These are phyloP conservation scores for Drosophila glabriapex DNA, from an alignment of 2,888 invertebrate genomes.

Conservation along the genomic window DNA sequence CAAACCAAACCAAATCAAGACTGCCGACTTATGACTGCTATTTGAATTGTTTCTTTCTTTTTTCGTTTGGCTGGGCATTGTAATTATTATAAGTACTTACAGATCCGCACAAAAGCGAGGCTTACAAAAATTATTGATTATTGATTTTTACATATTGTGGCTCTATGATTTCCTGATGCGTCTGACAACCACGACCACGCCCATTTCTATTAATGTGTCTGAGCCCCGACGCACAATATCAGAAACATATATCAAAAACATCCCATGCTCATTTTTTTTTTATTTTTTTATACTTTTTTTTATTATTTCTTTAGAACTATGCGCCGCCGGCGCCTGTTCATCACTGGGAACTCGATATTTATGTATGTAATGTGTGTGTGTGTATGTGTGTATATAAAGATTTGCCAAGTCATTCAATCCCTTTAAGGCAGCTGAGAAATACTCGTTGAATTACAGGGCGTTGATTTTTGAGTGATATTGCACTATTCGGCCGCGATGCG, in stretches of 20 bases:
- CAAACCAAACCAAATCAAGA: slow-evolving; percentile 35
- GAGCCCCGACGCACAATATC: slow-evolving; percentile 61
- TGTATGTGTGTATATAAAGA: neutral
- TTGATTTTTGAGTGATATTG: slow-evolving; percentile 81
- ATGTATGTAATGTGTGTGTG: neutral
- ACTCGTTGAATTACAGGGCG: slow-evolving; percentile 65
- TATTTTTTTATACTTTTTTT: neutral
- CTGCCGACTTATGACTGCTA: slow-evolving; percentile 46
- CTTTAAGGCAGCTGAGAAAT: slow-evolving; percentile 10
- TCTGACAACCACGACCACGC: slow-evolving; percentile 71
- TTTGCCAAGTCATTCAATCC: slow-evolving; percentile 52
- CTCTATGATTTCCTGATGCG: slow-evolving; percentile 60
- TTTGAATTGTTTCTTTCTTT: slow-evolving; percentile 15
- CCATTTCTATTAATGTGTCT: slow-evolving; percentile 77
- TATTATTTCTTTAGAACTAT: slow-evolving; percentile 67
- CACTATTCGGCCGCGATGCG: slow-evolving; percentile 59
- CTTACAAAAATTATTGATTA: slow-evolving; percentile 54
- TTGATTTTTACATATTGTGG: slow-evolving; percentile 69
- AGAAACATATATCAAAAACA: slow-evolving; percentile 48
- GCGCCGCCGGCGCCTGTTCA: slow-evolving; percentile 71
- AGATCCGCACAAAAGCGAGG: slow-evolving; percentile 16
- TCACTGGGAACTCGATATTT: slow-evolving; percentile 13
- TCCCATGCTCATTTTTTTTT: slow-evolving; percentile 27
- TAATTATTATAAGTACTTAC: slow-evolving; percentile 78
- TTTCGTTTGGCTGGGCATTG: slow-evolving; percentile 49